Evolutionary conservation across 2,113 vertebrate genomes (phyloP).

Genomic region (Enhydra lutris): DNA sequence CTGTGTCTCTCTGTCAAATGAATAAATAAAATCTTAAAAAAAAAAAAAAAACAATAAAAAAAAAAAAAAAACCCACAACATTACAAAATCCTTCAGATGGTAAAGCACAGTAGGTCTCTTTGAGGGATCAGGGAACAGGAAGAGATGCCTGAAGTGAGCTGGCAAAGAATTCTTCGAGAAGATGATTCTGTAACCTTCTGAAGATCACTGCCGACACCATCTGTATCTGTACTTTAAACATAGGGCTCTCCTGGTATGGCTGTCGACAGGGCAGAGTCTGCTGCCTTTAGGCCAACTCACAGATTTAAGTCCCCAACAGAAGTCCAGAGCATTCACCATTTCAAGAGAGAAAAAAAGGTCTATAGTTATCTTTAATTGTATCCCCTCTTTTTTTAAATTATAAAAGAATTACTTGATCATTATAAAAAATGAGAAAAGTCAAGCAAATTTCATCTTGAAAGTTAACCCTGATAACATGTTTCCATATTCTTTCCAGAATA

Average conservation of each 20-base stretch:
- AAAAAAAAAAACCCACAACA: too few species aligned
- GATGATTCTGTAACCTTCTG: not conserved
- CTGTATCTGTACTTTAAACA: not conserved
- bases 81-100: not conserved
- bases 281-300: not conserved
- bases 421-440: not conserved
- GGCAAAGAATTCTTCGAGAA: not conserved
- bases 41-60: too few species aligned
- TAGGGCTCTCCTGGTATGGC: not conserved
- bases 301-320: not conserved
- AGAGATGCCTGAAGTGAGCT: not conserved
- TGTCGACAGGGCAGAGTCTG: not conserved
- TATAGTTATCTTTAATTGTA: not conserved
- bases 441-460: not conserved
- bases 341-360: not conserved
- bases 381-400: not conserved
- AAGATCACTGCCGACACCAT: not conserved
- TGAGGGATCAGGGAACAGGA: not conserved
- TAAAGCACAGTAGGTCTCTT: not conserved
- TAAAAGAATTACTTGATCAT: conserved; percentile 15
- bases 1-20: too few species aligned
- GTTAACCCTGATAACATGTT: not conserved
- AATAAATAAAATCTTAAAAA: too few species aligned
- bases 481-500: not conserved
- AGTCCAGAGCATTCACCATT: not conserved